These are phyloP conservation scores for Cervus canadensis DNA, from an alignment of 2,113 vertebrate genomes.

Conservation along the genomic window DNA sequence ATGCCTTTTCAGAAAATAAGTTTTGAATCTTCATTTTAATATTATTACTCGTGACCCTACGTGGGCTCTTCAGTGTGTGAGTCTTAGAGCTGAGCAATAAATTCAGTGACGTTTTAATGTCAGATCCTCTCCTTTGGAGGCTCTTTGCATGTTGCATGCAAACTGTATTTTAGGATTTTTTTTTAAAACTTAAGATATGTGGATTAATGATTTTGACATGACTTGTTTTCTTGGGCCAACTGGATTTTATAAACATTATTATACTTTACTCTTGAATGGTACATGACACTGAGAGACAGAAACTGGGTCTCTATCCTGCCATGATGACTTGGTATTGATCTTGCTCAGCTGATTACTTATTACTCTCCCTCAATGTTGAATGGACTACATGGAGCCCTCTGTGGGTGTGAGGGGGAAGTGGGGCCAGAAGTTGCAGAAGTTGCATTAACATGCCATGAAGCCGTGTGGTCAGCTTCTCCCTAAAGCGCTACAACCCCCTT, in stretches of 20 bases:
- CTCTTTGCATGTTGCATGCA: neutral
- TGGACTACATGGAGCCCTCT: neutral
- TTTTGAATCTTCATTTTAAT: conserved; percentile 30
- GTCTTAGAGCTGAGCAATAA: neutral
- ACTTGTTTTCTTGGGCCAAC: neutral
- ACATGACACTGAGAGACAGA: neutral
- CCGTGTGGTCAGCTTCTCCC: conserved; percentile 33
- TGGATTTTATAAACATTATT: neutral
- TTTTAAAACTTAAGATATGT: neutral
- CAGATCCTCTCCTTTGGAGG: neutral
- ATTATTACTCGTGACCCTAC: neutral
- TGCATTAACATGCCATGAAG: neutral
- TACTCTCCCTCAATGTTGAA: neutral
- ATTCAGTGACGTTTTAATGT: conserved; percentile 48
- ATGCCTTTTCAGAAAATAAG: neutral
- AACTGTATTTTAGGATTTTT: neutral
- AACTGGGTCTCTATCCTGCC: neutral
- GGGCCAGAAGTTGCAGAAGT: neutral
- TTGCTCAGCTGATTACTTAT: neutral
- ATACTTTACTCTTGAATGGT: neutral
- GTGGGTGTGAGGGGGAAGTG: neutral
- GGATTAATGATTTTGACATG: conserved; percentile 12
- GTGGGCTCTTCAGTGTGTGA: neutral
- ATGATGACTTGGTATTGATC: neutral
- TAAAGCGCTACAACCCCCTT: neutral